Conservation (phyloP, 2,797 vertebrate species). For the Limnodromus scolopaceus region DNA sequence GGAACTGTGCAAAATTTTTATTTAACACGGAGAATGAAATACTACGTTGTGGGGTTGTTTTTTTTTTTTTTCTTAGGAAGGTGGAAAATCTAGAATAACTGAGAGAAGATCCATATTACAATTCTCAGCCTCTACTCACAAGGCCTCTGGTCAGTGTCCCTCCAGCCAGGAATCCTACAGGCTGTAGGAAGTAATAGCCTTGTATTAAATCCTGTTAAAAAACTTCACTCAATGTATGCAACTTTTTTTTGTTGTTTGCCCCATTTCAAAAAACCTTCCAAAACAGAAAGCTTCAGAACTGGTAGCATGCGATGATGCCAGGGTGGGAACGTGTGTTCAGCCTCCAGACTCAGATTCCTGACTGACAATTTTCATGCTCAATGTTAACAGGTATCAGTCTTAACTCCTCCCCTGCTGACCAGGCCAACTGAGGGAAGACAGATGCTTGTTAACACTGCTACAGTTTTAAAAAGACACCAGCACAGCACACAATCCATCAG, state of each 20-base stretch:
- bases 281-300: background rate
- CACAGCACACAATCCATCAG: background rate
- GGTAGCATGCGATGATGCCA: rapidly evolving
- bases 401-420: background rate
- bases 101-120: background rate
- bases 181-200: background rate
- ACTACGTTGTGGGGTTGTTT: rapidly evolving
- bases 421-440: background rate
- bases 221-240: background rate
- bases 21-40: background rate
- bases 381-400: background rate
- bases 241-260: rapidly evolving
- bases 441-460: background rate
- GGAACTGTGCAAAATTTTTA: background rate
- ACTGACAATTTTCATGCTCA: background rate
- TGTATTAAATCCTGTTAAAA: background rate
- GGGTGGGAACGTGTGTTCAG: rapidly evolving
- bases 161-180: background rate
- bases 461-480: rapidly evolving
- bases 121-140: background rate
- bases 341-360: background rate
- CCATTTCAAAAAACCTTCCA: background rate
- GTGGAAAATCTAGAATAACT: background rate
- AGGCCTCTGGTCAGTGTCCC: too few relatives aligned
- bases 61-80: background rate